Evolutionary conservation across 2,113 vertebrate genomes (phyloP), one percentile per base, ranked within the genome.

Genomic region (Progne subis): DNA sequence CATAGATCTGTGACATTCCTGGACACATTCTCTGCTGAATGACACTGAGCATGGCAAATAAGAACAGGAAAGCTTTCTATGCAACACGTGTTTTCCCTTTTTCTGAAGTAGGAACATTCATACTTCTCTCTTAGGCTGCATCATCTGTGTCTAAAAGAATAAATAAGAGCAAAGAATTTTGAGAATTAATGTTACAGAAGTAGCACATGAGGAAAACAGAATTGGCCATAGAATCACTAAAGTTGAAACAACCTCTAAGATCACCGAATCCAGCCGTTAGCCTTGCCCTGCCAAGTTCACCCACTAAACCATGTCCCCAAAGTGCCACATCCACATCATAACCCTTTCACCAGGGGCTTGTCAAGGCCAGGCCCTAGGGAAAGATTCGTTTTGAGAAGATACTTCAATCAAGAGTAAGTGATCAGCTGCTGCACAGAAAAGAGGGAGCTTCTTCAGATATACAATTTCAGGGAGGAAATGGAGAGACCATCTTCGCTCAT

Each of bases 111-210:
- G 26, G 21, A 90, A 68, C 37, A 44, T 28, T 11, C 21, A 39
- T 34, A 57, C 8, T 56, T 67, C 17, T 63, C 29, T 93, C 44
- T 52, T 34, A 65, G 32, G 13, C 26, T 80, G 32, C n/a, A 84
- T 46, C 20, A 41, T 56, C 49, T 29, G 6, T 26, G 39, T 31
- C 64, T 84, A 56, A 86, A 75, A 9, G 10, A 86, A 92, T 25
- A 34, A 92, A 67, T n/a, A 88, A 91, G 67, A 69, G 69, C 59
- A 18, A 92, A 74, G 39, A 84, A 81, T 77, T 92, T 87, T n/a
- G 41, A 71, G 57, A 86, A 79, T 46, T 0, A 84, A 75, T 76
- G 56, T 59, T 86, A 60, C 23, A 72, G 44, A 79, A 91, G 11
- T 18, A 60, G 44, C 37, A 78, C 13, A 12, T 28, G 52, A 75